Percentiles rank a stretch among this genome's conserved stretches.
Evolutionary conservation across 1,140 invertebrate genomes (phyloP).

Genomic region (Drepana arcuata): DNA sequence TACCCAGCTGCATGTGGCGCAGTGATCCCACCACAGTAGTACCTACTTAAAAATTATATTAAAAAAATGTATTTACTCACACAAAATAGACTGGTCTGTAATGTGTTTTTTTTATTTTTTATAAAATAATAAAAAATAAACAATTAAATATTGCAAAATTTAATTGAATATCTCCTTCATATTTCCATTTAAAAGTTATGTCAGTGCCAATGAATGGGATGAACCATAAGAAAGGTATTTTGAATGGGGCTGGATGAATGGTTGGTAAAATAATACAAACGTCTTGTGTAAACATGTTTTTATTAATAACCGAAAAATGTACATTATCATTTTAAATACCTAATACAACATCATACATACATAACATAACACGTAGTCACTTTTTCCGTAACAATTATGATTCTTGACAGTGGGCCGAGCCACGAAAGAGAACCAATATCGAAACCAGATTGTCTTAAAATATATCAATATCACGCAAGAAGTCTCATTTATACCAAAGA

Average conservation of each 20-base stretch:
- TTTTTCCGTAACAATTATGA: too few relatives aligned
- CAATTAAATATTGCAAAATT: neutral
- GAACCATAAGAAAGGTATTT: neutral
- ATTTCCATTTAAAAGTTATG: neutral
- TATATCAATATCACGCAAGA: too few relatives aligned
- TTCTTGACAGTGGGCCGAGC: too few relatives aligned
- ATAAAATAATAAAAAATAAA: neutral
- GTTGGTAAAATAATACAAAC: constrained; percentile 8
- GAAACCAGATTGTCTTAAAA: too few relatives aligned
- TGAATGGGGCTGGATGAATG: neutral
- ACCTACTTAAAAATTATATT: too few relatives aligned
- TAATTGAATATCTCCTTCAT: neutral
- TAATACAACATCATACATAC: constrained; percentile 60
- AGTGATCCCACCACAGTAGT: too few relatives aligned
- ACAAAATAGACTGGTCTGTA: too few relatives aligned
- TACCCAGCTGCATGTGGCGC: too few relatives aligned
- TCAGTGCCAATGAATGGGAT: neutral
- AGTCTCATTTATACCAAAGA: too few relatives aligned
- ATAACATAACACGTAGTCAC: constrained; percentile 32
- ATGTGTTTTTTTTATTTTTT: neutral
- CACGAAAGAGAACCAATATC: too few relatives aligned
- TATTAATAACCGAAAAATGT: constrained; percentile 62
- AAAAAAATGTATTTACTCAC: too few relatives aligned
- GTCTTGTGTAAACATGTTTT: constrained; percentile 55
- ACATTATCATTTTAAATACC: constrained; percentile 50